phyloP scores from a whole-genome alignment of 2,797 vertebrate species.

The Halcyon badia region DNA sequence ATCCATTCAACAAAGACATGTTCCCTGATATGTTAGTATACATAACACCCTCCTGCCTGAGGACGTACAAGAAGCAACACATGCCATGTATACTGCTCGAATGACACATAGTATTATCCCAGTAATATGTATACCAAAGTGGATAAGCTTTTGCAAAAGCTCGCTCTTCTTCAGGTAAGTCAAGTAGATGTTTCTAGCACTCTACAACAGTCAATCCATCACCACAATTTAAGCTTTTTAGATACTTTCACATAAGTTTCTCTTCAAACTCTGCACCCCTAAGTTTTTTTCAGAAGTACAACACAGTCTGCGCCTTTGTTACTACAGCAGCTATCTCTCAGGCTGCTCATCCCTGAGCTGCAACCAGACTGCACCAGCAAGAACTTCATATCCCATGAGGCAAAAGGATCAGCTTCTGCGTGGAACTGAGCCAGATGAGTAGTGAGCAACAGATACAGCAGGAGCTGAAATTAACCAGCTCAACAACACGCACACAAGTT shows the following conservation, averaged over 20 bases:
- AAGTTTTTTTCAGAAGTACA: neutral
- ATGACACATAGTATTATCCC: neutral
- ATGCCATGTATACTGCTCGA: neutral
- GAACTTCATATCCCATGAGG: neutral
- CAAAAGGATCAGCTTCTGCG: neutral
- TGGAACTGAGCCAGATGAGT: neutral
- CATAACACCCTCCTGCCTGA: neutral
- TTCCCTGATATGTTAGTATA: neutral
- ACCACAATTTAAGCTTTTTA: neutral
- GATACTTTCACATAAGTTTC: accelerated
- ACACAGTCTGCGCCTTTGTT: neutral
- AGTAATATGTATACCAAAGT: neutral
- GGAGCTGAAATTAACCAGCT: neutral
- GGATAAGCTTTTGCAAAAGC: neutral
- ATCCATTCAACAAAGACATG: neutral
- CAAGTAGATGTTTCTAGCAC: neutral
- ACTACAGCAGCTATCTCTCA: neutral
- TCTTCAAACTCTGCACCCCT: neutral
- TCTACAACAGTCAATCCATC: neutral
- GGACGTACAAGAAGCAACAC: accelerated
- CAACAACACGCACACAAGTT: neutral
- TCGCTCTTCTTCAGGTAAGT: neutral
- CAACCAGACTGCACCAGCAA: neutral
- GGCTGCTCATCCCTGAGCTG: neutral
- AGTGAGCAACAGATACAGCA: neutral